Conservation (phyloP, 2,888 invertebrate species). For the Chrysina gloriosa region DNA sequence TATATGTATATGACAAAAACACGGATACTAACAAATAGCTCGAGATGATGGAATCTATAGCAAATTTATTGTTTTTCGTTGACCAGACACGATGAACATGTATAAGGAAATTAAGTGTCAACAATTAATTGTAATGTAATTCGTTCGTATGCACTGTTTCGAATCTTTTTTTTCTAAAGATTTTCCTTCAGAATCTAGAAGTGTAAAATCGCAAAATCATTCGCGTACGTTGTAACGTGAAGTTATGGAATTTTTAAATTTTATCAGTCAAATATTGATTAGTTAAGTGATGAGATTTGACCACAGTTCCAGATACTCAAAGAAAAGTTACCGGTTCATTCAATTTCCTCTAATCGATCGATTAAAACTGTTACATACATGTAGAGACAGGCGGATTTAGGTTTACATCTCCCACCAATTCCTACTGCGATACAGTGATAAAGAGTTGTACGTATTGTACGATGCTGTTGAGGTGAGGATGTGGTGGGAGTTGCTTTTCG, state of each 20-base stretch:
- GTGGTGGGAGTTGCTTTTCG: too few relatives aligned
- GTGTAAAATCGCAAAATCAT: too few relatives aligned
- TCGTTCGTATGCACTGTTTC: neutral
- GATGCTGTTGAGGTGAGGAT: too few relatives aligned
- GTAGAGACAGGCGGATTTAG: too few relatives aligned
- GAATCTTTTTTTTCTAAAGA: neutral
- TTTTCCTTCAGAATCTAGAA: constrained; percentile 25
- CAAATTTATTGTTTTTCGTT: constrained; percentile 16
- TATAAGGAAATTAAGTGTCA: neutral
- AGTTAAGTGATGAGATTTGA: too few relatives aligned
- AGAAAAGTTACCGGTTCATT: constrained; percentile 31
- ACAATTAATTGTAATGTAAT: neutral
- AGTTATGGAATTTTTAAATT: too few relatives aligned
- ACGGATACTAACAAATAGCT: constrained; percentile 36
- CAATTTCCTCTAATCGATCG: constrained; percentile 39
- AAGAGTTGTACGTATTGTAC: too few relatives aligned
- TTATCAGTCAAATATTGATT: neutral
- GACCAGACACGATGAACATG: constrained; percentile 27
- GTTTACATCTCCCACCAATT: too few relatives aligned
- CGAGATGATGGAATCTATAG: constrained; percentile 17
- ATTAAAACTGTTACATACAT: neutral
- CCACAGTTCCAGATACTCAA: constrained; percentile 25
- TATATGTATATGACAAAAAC: constrained; percentile 27
- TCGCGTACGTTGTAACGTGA: too few relatives aligned
- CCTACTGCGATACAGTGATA: too few relatives aligned